Evolutionary conservation across 64 coral and sea anemone species (phyloP).

Genomic region (Montipora sp.): DNA sequence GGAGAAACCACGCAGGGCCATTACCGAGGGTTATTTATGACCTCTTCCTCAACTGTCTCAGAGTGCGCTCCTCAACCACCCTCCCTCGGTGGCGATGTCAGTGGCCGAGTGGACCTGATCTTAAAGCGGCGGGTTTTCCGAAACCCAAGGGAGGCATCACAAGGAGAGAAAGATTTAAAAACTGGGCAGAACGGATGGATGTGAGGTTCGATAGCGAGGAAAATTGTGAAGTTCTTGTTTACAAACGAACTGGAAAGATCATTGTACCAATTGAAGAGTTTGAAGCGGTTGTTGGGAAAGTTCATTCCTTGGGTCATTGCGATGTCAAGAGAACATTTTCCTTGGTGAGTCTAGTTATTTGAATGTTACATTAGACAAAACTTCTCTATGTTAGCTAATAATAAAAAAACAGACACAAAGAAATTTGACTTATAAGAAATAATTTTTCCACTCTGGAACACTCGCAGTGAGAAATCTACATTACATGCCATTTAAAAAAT

Average conservation of each 20-base stretch:
- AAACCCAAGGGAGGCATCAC: constrained; percentile 86
- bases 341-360: constrained; percentile 29
- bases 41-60: constrained; percentile 69
- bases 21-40: constrained; percentile 66
- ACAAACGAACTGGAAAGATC: constrained; percentile 89
- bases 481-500: no score
- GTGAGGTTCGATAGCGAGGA: constrained; percentile 59
- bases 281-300: constrained; percentile 68
- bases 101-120: constrained; percentile 81
- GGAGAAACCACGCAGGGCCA: constrained; percentile 75
- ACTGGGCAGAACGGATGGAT: constrained; percentile 92
- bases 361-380: no score
- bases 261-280: constrained; percentile 92
- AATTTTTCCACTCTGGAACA: no score
- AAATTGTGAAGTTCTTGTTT: constrained; percentile 58
- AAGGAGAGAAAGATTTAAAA: constrained; percentile 85
- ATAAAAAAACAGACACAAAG: no score
- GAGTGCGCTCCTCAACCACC: constrained; percentile 62
- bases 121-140: constrained; percentile 91
- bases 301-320: constrained; percentile 64
- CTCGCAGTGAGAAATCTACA: no score
- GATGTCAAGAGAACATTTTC: constrained; percentile 76
- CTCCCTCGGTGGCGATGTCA: constrained; percentile 60
- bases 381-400: no score
- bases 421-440: no score